phyloP scores from a whole-genome alignment of 2,888 invertebrate genomes.

The Oxystoma pomonae region DNA sequence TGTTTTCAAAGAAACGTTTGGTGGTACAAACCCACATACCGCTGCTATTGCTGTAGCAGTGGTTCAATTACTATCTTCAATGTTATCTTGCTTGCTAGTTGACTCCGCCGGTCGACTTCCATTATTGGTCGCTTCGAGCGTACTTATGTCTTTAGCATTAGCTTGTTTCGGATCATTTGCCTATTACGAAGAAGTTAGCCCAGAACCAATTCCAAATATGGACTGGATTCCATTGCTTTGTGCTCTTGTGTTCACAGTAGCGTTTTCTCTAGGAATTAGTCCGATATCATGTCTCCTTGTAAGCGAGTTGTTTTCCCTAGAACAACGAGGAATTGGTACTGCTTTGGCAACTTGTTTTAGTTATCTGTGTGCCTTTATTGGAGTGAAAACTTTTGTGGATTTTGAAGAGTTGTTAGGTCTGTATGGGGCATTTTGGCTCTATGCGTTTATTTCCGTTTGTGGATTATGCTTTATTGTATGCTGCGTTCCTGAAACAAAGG shows the following conservation, averaged over 20 bases:
- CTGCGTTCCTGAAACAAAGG: conserved; percentile 88
- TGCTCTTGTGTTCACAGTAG: conserved; percentile 78
- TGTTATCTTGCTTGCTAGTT: conserved; percentile 76
- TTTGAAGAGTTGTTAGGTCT: conserved; percentile 71
- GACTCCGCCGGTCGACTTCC: conserved; percentile 84
- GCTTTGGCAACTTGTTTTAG: conserved; percentile 84
- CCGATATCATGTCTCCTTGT: conserved; percentile 84
- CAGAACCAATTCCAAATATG: conserved; percentile 51
- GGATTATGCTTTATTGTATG: conserved; percentile 81
- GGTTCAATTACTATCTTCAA: conserved; percentile 80
- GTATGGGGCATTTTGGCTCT: conserved; percentile 85
- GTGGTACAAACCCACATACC: conserved; percentile 75
- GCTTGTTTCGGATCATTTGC: conserved; percentile 82
- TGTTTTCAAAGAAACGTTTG: conserved; percentile 81
- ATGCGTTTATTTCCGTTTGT: conserved; percentile 75
- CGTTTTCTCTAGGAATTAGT: conserved; percentile 83
- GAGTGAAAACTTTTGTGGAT: conserved; percentile 83
- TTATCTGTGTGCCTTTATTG: conserved; percentile 81
- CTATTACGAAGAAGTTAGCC: conserved; percentile 69
- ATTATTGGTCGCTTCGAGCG: conserved; percentile 76
- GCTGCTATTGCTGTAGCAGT: conserved; percentile 83
- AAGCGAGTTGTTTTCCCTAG: conserved; percentile 78
- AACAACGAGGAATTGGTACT: conserved; percentile 81
- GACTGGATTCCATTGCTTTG: conserved; percentile 83
- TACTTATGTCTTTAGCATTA: conserved; percentile 81